Conservation (phyloP, 2,797 vertebrate species). For the Zenarchopterus dispar region DNA sequence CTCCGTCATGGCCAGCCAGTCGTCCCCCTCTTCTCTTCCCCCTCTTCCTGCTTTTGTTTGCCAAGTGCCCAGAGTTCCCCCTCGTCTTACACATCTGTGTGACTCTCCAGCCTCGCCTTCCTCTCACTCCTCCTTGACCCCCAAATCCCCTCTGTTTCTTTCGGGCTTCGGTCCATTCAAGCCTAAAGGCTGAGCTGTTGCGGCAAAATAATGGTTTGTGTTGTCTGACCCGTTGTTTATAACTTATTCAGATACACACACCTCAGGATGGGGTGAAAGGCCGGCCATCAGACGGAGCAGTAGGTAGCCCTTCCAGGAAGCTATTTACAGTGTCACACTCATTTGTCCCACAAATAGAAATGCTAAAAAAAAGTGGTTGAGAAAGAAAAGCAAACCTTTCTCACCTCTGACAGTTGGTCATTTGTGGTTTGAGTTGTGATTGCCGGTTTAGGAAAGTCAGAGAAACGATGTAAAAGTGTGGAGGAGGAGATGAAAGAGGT, state of each 20-base stretch:
- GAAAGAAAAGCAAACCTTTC: conserved; percentile 4
- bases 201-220: conserved; percentile 3
- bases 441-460: not conserved
- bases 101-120: conserved; percentile 53
- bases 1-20: conserved; percentile 26
- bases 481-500: not conserved
- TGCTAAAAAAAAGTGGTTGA: not conserved
- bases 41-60: conserved; percentile 80
- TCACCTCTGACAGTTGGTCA: not conserved
- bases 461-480: not conserved
- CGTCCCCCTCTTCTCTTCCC: conserved; percentile 20
- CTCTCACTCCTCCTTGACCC: conserved; percentile 44
- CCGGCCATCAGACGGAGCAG: not conserved
- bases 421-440: not conserved
- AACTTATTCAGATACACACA: conserved; percentile 8
- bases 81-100: conserved; percentile 60
- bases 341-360: not conserved
- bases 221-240: conserved; percentile 15
- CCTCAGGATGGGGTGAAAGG: conserved; percentile 4
- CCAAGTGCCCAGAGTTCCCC: conserved; percentile 58
- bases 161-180: conserved; percentile 16
- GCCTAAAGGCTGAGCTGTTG: not conserved
- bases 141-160: conserved; percentile 1
- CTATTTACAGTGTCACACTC: conserved; percentile 1
- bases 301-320: not conserved